Evolutionary conservation across 2,888 invertebrate genomes (phyloP).

Genomic region (Nemotelus nigrinus): DNA sequence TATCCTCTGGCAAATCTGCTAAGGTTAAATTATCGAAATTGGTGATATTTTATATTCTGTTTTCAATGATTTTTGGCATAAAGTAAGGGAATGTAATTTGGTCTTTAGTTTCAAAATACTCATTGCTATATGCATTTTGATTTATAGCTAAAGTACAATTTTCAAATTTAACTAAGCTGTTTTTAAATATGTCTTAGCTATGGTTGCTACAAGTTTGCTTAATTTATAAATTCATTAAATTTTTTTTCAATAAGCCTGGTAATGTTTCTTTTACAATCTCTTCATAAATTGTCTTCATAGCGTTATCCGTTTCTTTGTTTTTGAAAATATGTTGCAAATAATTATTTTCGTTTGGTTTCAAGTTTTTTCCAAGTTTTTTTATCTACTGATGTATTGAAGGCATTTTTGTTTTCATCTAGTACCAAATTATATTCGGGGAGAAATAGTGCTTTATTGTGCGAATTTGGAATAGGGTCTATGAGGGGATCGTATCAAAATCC

Average conservation of each 20-base stretch:
- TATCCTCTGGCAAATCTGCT: neutral
- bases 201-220: neutral
- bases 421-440: slow-evolving; percentile 2
- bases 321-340: neutral
- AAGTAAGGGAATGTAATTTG: neutral
- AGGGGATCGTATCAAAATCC: no score
- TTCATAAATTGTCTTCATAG: neutral
- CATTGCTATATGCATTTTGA: neutral
- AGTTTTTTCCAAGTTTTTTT: slow-evolving; percentile 2
- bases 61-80: slow-evolving; percentile 17
- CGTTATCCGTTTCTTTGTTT: neutral
- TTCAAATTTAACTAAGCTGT: slow-evolving; percentile 5
- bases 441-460: neutral
- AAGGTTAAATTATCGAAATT: neutral
- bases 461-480: slow-evolving; percentile 10
- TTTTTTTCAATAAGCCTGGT: neutral
- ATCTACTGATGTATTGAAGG: neutral
- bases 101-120: neutral
- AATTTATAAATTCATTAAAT: slow-evolving; percentile 1
- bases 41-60: neutral
- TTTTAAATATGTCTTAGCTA: neutral
- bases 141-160: slow-evolving; percentile 1
- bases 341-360: neutral
- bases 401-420: neutral
- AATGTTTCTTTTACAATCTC: neutral